Conservation (phyloP, 1,140 invertebrate genomes). For the Bombus consobrinus region DNA sequence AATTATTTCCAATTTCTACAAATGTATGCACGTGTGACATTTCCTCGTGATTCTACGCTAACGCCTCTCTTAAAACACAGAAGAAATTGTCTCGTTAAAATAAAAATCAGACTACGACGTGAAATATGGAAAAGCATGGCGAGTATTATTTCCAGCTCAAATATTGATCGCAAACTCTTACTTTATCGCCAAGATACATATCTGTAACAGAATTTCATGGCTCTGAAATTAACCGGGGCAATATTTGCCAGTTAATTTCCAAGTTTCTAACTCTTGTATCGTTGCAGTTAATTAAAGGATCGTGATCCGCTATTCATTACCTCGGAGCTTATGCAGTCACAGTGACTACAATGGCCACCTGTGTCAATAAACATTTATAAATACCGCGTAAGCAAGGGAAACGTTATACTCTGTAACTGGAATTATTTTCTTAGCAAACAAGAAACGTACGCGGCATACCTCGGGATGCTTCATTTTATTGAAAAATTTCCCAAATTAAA, state of each 20-base stretch:
- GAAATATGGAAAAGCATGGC: too few species aligned
- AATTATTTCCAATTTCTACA: too few species aligned
- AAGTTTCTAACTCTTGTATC: background rate
- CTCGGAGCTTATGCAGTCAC: background rate
- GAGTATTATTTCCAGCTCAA: too few species aligned
- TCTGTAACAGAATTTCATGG: background rate
- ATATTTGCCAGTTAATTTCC: background rate
- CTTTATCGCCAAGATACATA: background rate
- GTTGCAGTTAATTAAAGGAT: constrained; percentile 36
- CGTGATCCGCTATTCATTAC: background rate
- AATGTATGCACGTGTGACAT: too few species aligned
- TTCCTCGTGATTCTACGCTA: too few species aligned
- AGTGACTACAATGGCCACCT: constrained; percentile 22
- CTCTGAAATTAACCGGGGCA: background rate
- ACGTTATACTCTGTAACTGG: background rate
- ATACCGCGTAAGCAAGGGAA: background rate
- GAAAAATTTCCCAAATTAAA: constrained; percentile 24
- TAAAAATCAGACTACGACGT: too few species aligned
- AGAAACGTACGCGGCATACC: background rate
- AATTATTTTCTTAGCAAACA: constrained; percentile 43
- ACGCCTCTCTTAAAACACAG: too few species aligned
- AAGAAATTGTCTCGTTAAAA: too few species aligned
- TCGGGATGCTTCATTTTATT: constrained; percentile 23
- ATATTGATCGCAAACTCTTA: background rate
- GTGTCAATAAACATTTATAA: constrained; percentile 43